Conservation (phyloP, 1,140 invertebrate genomes). For the Anastrepha obliqua region DNA sequence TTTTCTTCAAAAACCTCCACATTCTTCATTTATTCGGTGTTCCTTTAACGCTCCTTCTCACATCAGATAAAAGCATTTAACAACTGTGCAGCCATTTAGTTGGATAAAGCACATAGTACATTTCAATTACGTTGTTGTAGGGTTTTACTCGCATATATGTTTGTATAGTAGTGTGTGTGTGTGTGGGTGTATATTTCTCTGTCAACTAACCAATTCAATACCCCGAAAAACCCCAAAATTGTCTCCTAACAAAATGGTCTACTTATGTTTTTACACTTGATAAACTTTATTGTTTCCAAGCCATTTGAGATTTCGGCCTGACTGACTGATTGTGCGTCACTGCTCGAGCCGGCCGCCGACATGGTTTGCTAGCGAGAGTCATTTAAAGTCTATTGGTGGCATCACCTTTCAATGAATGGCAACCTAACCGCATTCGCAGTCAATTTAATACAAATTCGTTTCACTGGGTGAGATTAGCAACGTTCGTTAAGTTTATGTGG, state of each 20-base stretch:
- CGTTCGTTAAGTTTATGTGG: background rate
- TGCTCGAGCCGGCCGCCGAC: background rate
- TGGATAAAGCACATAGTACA: background rate
- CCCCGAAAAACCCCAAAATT: background rate
- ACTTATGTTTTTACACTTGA: constrained; percentile 65
- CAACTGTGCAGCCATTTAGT: background rate
- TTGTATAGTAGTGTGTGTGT: no score
- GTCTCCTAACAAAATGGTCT: background rate
- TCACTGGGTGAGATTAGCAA: background rate
- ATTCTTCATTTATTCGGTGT: background rate
- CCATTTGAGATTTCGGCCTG: constrained; percentile 69
- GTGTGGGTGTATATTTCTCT: background rate
- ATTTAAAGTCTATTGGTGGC: constrained; percentile 10
- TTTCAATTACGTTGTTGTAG: background rate
- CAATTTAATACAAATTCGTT: background rate
- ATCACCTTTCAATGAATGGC: constrained; percentile 7
- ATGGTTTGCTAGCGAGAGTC: background rate
- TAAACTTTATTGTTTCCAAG: constrained; percentile 71
- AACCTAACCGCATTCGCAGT: constrained; percentile 9
- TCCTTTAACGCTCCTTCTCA: background rate
- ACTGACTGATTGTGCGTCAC: constrained; percentile 55
- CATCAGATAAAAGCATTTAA: background rate
- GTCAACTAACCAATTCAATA: background rate
- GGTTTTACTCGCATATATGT: background rate
- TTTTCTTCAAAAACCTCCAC: background rate